Conservation (phyloP, 2,797 vertebrate species). For the Balearica regulorum region DNA sequence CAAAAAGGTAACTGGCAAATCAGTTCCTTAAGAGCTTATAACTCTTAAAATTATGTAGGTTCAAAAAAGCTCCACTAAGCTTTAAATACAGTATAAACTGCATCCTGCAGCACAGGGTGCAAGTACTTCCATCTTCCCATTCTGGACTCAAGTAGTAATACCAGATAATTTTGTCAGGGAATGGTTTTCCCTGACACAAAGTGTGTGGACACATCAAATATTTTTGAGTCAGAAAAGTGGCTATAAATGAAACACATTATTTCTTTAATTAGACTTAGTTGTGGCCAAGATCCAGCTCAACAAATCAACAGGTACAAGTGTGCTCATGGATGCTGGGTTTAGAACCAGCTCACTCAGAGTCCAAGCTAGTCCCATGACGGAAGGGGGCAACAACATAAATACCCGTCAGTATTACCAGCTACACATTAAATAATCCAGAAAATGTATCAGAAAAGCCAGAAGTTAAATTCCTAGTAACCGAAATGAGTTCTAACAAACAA, state of each 20-base stretch:
- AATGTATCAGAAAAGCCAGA: neutral
- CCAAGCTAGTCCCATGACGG: fast-evolving
- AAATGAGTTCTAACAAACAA: neutral
- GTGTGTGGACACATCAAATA: neutral
- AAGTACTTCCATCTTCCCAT: neutral
- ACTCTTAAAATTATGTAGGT: neutral
- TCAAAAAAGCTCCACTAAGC: neutral
- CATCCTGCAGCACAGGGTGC: neutral
- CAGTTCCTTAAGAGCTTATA: neutral
- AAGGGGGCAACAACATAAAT: neutral
- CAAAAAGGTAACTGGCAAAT: neutral
- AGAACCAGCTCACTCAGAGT: neutral
- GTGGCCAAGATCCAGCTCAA: neutral
- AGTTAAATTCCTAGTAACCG: neutral
- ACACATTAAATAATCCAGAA: neutral
- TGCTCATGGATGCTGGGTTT: neutral
- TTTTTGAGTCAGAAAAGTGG: neutral
- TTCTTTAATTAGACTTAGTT: neutral
- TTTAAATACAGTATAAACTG: neutral
- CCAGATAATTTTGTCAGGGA: neutral
- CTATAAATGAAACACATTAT: neutral
- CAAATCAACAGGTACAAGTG: neutral
- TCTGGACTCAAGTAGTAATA: neutral
- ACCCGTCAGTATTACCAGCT: neutral
- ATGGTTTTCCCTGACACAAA: neutral